Evolutionary conservation across 2,888 invertebrate genomes (phyloP).

Genomic region (Plusia festucae): DNA sequence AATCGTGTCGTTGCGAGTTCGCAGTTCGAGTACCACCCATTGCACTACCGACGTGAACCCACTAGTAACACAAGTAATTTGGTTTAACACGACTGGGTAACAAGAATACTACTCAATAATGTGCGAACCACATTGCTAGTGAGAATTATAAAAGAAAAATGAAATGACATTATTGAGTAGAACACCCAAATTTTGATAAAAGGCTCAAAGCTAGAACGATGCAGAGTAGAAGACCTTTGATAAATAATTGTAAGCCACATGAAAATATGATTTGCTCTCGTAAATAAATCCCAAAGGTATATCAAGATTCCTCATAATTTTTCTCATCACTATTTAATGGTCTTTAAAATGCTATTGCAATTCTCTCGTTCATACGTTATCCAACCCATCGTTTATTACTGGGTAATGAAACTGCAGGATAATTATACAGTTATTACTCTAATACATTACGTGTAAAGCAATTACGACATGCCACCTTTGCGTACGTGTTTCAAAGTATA

Average conservation of each 20-base stretch:
- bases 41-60: too few relatives aligned
- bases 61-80: too few relatives aligned
- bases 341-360: constrained; percentile 29
- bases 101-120: too few relatives aligned
- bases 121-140: too few relatives aligned
- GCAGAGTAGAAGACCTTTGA: neutral
- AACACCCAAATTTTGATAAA: too few relatives aligned
- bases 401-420: constrained; percentile 27
- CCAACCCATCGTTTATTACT: constrained; percentile 36
- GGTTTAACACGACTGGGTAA: too few relatives aligned
- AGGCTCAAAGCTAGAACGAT: too few relatives aligned
- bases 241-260: neutral
- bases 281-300: neutral
- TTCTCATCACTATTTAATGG: constrained; percentile 13
- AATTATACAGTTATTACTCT: constrained; percentile 40
- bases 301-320: neutral
- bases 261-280: neutral
- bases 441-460: constrained; percentile 26
- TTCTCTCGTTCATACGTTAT: constrained; percentile 28
- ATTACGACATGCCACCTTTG: constrained; percentile 27
- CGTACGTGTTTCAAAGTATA: constrained; percentile 29
- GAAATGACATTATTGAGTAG: too few relatives aligned
- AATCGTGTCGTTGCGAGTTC: too few relatives aligned
- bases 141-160: too few relatives aligned
- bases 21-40: too few relatives aligned